phyloP scores from a whole-genome alignment of 2,888 invertebrate species.

The Dendrolimus houi region DNA sequence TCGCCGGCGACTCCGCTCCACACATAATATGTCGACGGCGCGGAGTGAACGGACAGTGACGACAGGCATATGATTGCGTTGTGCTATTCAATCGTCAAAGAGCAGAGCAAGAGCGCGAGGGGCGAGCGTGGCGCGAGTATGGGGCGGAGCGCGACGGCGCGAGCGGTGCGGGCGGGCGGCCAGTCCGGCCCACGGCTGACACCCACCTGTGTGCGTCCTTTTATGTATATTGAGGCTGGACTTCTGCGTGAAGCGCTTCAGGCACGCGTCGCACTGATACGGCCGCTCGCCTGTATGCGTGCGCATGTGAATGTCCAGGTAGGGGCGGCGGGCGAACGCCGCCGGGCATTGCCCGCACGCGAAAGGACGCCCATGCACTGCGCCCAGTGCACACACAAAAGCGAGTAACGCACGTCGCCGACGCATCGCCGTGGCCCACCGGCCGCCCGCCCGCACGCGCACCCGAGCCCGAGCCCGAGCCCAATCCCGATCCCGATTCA shows the following conservation, averaged over 20 bases:
- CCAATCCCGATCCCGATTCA: slow-evolving; percentile 34
- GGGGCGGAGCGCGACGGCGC: slow-evolving; percentile 37
- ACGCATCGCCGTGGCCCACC: slow-evolving; percentile 35
- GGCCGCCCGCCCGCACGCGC: slow-evolving; percentile 32
- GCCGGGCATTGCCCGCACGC: slow-evolving; percentile 68
- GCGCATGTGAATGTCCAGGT: slow-evolving; percentile 73
- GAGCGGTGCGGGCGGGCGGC: slow-evolving; percentile 55
- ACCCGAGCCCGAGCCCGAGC: slow-evolving; percentile 8
- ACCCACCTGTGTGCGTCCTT: slow-evolving; percentile 83
- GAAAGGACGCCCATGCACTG: slow-evolving; percentile 69
- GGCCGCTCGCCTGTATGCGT: slow-evolving; percentile 78
- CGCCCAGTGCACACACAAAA: slow-evolving; percentile 76
- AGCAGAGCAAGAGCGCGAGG: slow-evolving; percentile 1
- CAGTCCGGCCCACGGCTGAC: slow-evolving; percentile 67
- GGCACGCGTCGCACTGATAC: slow-evolving; percentile 83
- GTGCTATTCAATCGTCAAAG: not conserved
- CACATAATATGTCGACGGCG: slow-evolving; percentile 27
- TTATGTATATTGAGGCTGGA: slow-evolving; percentile 89
- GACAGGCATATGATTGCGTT: not conserved
- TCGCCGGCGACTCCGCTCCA: slow-evolving; percentile 63
- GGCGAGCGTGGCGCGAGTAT: slow-evolving; percentile 12
- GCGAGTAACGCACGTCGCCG: slow-evolving; percentile 76
- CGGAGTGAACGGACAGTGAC: slow-evolving; percentile 4
- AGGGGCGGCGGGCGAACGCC: slow-evolving; percentile 67
- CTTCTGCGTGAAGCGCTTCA: slow-evolving; percentile 88